Conservation (phyloP, 2,113 vertebrate genomes). For the Dicaeum eximium region DNA sequence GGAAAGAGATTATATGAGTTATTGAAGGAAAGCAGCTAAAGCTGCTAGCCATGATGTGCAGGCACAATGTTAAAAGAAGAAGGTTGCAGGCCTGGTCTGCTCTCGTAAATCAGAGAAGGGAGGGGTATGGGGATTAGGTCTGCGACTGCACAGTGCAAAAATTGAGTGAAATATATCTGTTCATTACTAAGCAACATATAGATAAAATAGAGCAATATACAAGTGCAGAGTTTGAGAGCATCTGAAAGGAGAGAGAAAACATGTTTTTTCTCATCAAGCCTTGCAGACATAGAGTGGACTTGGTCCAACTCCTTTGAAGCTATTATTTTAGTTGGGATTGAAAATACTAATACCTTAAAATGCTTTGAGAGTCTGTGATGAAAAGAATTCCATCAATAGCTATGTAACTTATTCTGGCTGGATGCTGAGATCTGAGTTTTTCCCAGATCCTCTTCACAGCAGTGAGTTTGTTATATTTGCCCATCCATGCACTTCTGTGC, state of each 20-base stretch:
- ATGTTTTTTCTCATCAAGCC: not conserved
- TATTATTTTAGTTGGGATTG: not conserved
- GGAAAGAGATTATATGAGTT: slow-evolving; percentile 12
- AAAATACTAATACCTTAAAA: not conserved
- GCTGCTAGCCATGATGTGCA: not conserved
- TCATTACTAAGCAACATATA: not conserved
- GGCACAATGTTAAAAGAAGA: not conserved
- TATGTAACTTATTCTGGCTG: not conserved
- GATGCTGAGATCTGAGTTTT: not conserved
- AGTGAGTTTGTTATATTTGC: not conserved
- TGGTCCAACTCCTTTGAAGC: not conserved
- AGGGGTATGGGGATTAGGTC: not conserved
- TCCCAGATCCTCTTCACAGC: not conserved
- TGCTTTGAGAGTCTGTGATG: not conserved
- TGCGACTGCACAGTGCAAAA: not conserved
- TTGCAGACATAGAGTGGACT: not conserved
- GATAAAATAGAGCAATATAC: not conserved
- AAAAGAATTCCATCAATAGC: not conserved
- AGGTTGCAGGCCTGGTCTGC: not conserved
- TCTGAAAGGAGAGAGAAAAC: not conserved
- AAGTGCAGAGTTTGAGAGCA: not conserved
- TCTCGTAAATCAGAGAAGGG: not conserved
- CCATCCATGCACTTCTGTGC: not conserved
- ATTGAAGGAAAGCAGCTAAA: slow-evolving; percentile 18
- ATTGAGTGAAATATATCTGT: not conserved